Base-by-base conservation (phyloP, 2,113 vertebrate species). In the Pheucticus melanocephalus region DNA sequence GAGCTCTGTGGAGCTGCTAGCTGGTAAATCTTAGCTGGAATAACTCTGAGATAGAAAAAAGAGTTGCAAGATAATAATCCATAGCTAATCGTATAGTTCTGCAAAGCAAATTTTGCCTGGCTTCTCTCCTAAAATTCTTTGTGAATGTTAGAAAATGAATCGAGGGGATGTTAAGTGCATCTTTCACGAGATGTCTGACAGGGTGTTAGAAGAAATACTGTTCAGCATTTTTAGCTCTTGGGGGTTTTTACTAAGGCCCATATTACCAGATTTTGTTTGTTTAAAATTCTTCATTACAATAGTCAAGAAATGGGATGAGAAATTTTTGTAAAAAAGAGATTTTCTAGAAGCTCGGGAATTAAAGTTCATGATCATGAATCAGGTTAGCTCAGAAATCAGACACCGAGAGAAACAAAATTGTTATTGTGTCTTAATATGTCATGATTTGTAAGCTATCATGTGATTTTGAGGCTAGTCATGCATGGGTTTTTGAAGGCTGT, bases 391-490 rank as follows among this genome's bases (percentile, higher is more conserved):
- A 50, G 75, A 92, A 82, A 83, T 33, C 0, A 0, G 82, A 71
- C 47, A 73, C 8, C 2, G 4, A 27, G 19, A 92, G 72, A 90
- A 88, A 73, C 16, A 80, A 40, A 80, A 81, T 77, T 85, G 54
- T 81, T 91, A 47, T 69, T 82, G 59, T 86, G 39, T 59, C 82
- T 92, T 93, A 86, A 73, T 88, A 83, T 80, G 59, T 94, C 78
- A 66, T 95, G 84, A 96, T 92, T 90, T 77, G 53, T 92, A 91
- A 96, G 39, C 42, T 85, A 61, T 89, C 1, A 0, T 1, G 2
- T 77, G 78, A 95, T 94, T 94, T 82, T 68, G 42, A 66, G 30
- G 30, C 47, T 70, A 63, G 44, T 76, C 68, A 66, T 70, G 76
- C 71, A 66, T 59, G 56, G 4, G 47, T 83, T 94, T 87, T 77